phyloP scores from a whole-genome alignment of 1,140 invertebrate genomes.

The Lepidurus packardi region DNA sequence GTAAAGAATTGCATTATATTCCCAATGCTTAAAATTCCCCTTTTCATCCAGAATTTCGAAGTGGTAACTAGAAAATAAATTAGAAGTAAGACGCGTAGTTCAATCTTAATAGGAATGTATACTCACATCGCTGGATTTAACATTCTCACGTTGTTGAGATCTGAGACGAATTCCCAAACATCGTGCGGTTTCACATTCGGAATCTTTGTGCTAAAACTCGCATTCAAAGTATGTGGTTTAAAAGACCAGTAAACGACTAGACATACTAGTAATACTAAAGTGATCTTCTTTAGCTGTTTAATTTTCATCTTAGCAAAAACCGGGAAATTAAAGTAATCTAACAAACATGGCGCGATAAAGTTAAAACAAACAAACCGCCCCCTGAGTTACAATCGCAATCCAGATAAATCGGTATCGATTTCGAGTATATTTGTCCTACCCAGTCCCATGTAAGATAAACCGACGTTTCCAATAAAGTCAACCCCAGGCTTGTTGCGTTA shows the following conservation, averaged over 20 bases:
- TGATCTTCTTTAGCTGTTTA: not conserved
- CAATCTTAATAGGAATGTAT: not conserved
- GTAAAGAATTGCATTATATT: constrained; percentile 34
- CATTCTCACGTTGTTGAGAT: constrained; percentile 31
- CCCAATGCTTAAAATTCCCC: constrained; percentile 35
- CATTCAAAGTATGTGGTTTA: not conserved
- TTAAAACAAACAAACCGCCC: not conserved
- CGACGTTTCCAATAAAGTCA: too few relatives aligned
- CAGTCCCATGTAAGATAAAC: too few relatives aligned
- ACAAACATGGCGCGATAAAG: constrained; percentile 1
- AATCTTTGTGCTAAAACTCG: not conserved
- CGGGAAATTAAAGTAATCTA: not conserved
- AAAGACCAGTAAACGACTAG: not conserved
- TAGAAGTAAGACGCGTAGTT: not conserved
- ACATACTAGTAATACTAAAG: not conserved
- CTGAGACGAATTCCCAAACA: constrained; percentile 32
- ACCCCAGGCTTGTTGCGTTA: too few relatives aligned
- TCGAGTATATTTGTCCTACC: too few relatives aligned
- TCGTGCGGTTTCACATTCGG: not conserved
- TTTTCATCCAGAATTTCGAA: constrained; percentile 33
- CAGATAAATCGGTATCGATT: too few relatives aligned
- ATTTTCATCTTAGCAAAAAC: not conserved
- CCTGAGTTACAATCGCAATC: not conserved
- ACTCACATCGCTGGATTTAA: constrained; percentile 33
- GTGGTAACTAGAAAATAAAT: constrained; percentile 22